These are phyloP conservation scores for Lepidocyrtinus sp. DNA, from an alignment of 2,888 invertebrate species.

Conservation along the genomic window DNA sequence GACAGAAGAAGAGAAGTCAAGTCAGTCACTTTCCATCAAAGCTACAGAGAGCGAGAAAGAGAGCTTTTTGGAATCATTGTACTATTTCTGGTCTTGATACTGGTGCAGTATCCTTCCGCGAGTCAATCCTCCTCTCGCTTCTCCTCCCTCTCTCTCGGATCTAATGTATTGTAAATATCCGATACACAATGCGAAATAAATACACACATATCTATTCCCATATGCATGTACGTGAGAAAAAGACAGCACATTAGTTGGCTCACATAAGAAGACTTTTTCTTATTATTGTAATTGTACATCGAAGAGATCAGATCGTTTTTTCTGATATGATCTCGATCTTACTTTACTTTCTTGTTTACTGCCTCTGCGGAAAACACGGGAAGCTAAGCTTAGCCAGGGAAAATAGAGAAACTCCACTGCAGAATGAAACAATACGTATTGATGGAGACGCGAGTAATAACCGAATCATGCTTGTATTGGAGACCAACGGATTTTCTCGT, in stretches of 20 bases:
- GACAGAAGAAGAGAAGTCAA: constrained; percentile 22
- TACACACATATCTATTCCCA: constrained; percentile 3
- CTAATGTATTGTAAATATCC: constrained; percentile 8
- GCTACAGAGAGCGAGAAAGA: not conserved
- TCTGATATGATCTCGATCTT: constrained; percentile 4
- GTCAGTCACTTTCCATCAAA: constrained; percentile 32
- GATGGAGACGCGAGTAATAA: constrained; percentile 11
- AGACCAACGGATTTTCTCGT: constrained; percentile 26
- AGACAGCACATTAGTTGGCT: not conserved
- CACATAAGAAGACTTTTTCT: not conserved
- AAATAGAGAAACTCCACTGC: not conserved
- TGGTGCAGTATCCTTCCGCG: constrained; percentile 10
- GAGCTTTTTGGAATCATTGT: constrained; percentile 13
- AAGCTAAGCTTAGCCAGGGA: not conserved
- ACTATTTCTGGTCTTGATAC: constrained; percentile 13
- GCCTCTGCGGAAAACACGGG: not conserved
- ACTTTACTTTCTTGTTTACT: constrained; percentile 4
- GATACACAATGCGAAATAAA: constrained; percentile 20
- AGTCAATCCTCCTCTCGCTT: constrained; percentile 10
- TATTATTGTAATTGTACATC: constrained; percentile 10
- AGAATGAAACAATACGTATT: constrained; percentile 13
- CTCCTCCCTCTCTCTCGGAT: constrained; percentile 26
- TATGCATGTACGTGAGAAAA: not conserved
- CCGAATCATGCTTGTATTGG: constrained; percentile 17
- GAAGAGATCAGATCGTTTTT: constrained; percentile 10